Conservation (phyloP, 2,888 invertebrate genomes). For the Drosophila mimica region DNA sequence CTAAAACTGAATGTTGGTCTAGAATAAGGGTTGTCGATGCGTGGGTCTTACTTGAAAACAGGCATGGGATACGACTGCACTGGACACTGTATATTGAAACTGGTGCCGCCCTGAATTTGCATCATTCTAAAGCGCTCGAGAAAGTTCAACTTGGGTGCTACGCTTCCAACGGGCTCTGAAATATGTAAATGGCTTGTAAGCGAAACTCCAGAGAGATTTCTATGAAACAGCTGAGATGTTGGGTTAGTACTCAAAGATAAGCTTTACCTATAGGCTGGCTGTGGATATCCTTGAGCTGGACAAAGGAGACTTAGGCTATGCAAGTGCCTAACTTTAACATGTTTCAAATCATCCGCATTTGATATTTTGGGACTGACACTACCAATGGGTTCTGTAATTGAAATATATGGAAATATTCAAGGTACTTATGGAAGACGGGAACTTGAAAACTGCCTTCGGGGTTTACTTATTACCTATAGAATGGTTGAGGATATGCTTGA, state of each 20-base stretch:
- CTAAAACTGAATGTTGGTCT: constrained; percentile 52
- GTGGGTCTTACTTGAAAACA: constrained; percentile 87
- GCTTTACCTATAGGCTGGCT: constrained; percentile 87
- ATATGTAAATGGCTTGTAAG: not conserved
- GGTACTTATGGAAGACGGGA: not conserved
- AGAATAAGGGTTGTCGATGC: not conserved
- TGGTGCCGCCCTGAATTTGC: constrained; percentile 75
- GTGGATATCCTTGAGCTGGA: constrained; percentile 90
- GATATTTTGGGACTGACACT: constrained; percentile 87
- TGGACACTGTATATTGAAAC: constrained; percentile 90
- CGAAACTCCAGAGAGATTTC: not conserved
- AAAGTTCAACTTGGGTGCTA: constrained; percentile 87
- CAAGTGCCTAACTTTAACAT: constrained; percentile 77
- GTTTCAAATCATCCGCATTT: constrained; percentile 85
- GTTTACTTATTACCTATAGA: constrained; percentile 87
- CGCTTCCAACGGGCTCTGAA: constrained; percentile 86
- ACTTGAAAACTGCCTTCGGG: constrained; percentile 56
- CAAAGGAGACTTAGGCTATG: constrained; percentile 88
- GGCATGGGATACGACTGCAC: constrained; percentile 91
- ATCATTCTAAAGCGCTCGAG: constrained; percentile 80
- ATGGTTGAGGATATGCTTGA: constrained; percentile 89
- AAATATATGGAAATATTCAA: not conserved
- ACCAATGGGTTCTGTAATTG: constrained; percentile 86
- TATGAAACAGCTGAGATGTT: constrained; percentile 9
- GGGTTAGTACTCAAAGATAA: not conserved